These are phyloP conservation scores for Sussaba pulchella DNA, from an alignment of 2,888 invertebrate genomes.

Conservation along the genomic window DNA sequence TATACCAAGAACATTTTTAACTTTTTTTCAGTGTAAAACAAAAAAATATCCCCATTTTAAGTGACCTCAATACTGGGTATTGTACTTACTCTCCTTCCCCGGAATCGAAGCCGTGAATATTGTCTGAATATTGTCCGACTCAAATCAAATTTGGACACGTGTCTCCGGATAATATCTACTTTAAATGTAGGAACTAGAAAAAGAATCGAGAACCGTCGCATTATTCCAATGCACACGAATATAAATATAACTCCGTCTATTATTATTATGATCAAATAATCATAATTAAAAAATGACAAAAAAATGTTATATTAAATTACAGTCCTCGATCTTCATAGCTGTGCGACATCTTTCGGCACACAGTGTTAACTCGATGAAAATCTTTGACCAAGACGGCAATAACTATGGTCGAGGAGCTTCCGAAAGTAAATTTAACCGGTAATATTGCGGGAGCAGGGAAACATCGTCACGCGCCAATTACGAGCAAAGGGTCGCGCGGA, in stretches of 20 bases:
- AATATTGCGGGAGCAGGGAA: conserved; percentile 19
- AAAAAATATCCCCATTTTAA: no score
- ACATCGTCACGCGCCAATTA: conserved; percentile 49
- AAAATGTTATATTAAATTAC: not conserved
- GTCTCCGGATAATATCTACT: no score
- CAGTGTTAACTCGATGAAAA: not conserved
- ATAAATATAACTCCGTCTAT: not conserved
- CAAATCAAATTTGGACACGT: no score
- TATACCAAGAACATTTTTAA: no score
- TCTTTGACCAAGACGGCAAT: conserved; percentile 1
- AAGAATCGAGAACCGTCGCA: no score
- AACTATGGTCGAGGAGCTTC: conserved; percentile 1
- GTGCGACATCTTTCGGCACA: not conserved
- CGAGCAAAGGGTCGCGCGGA: conserved; percentile 48
- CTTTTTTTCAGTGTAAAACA: no score
- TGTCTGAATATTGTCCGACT: no score
- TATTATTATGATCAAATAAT: not conserved
- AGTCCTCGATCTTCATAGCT: not conserved
- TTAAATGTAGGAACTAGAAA: no score
- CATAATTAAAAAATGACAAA: not conserved
- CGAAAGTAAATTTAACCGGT: conserved; percentile 17
- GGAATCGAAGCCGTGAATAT: no score
- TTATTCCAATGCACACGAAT: no score
- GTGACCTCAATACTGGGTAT: no score
- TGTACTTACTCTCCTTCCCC: no score